Evolutionary conservation across 1,140 invertebrate species (phyloP).

Genomic region (Drosophila triauraria): DNA sequence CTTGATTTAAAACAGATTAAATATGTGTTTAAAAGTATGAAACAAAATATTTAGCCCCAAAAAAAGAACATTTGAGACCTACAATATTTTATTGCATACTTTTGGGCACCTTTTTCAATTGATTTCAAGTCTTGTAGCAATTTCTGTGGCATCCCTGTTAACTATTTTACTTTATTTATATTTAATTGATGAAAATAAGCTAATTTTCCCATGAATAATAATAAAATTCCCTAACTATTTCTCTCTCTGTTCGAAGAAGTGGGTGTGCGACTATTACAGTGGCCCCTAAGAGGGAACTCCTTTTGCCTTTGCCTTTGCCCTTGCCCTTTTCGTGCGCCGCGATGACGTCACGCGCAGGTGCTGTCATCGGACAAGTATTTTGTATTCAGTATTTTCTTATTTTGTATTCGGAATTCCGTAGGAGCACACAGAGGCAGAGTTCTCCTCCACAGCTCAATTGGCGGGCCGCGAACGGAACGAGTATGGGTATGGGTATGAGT

Average conservation of each 20-base stretch:
- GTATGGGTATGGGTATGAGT: not conserved
- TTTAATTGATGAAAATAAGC: not conserved
- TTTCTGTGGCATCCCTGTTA: not conserved
- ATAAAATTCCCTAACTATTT: not conserved
- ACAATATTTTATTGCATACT: too few species aligned
- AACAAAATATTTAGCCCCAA: too few species aligned
- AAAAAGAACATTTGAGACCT: too few species aligned
- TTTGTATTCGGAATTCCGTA: conserved; percentile 2
- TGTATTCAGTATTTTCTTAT: conserved; percentile 19
- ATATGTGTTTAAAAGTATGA: too few species aligned
- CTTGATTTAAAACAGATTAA: too few species aligned
- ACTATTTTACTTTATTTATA: too few species aligned
- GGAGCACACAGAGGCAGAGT: not conserved
- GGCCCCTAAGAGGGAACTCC: conserved; percentile 1
- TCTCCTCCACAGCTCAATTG: conserved; percentile 24
- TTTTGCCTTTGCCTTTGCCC: not conserved
- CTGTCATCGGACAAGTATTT: conserved; percentile 57
- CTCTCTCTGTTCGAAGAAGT: not conserved
- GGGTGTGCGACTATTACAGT: conserved; percentile 13
- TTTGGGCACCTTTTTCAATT: too few species aligned
- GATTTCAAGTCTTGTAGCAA: too few species aligned
- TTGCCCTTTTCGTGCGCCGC: conserved; percentile 1
- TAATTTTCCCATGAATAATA: not conserved
- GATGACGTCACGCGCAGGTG: conserved; percentile 55
- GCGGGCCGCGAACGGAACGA: not conserved